Evolutionary conservation across 2,797 vertebrate genomes (phyloP), one percentile per base, ranked within the genome.

Genomic region (Rhabdophis nuchalis): DNA sequence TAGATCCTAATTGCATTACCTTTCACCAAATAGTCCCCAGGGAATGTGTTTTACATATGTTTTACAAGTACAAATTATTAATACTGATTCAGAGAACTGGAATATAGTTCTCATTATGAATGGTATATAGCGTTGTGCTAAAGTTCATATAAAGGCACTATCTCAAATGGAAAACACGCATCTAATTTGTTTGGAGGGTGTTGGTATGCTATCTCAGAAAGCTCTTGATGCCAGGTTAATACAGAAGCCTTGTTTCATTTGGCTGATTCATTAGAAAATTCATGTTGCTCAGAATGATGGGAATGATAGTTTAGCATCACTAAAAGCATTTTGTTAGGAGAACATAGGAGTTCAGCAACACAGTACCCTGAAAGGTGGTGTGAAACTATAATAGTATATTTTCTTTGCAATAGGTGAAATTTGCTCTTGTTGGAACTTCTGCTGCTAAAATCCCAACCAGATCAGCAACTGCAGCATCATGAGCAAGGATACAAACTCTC

Each of bases 401-500:
- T 95, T 25, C 46, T 94, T 97, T 94, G 96, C 90, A 94, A 92
- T 94, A 93, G 25, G 91, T 93, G 94, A 85, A 82, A 57, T 95
- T 95, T 95, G 95, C 29, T 72, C 93, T 88, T 92, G 20, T 52
- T 90, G 46, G 93, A 92, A 91, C 68, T 0, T 0, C 85, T 13
- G 8, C 25, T 4, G 85, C 29, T 92, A 96, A 96, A 96, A 89
- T 32, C 56, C 90, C 46, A 18, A 86, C 90, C 53, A 91, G 90
- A 93, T 93, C 94, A 94, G 61, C 92, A 86, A 90, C 64, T 94
- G 13, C 92, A 36, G 72, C 92, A 95, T 50, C 90, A 98, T 98
- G 97, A 96, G 95, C 90, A 97, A 93, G 92, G 96, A 95, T 92
- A 93, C 90, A 5, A 96, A 92, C 90, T 95, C 91, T 85, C 68